Evolutionary conservation across 1,140 invertebrate species (phyloP), one percentile per base, ranked within the genome.

Genomic region (Conopomorpha cramerella): DNA sequence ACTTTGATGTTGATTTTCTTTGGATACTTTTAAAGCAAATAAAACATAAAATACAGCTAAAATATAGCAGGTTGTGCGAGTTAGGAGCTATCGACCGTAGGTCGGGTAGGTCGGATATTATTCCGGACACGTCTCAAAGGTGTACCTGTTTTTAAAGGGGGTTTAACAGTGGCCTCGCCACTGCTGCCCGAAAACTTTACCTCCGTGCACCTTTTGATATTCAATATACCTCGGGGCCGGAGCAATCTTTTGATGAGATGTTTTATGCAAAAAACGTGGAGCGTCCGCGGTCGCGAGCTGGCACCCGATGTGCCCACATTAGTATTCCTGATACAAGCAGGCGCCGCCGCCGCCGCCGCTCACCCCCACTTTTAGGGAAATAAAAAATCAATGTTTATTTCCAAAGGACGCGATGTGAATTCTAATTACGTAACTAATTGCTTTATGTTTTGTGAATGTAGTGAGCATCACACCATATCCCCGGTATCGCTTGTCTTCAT

Each of bases 361-460:
- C 57, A 45, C 57, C 55, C 51, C 46, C 53, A 68, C 45, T 62
- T 72, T 72, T 56, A 57, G 63, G 58, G 63, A 56, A 59, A 59
- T 60, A 74, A 76, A 72, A 74, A 76, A 76, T 76, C 71, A 76
- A 76, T 76, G 66, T 76, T 76, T 76, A 71, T 71, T 67, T 59
- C 51, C 55, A 35, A 43, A 31, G 55, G 49, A 70, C 59, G 64
- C 55, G 64, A 57, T 68, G 62, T 50, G 71, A 76, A 76, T 76
- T 55, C 56, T 70, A 67, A 76, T 76, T 64, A 65, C 41, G 59
- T 57, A 60, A 54, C 62, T 72, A 76, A 76, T 76, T 76, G 64
- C 59, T 55, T 61, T 57, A 51, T 58, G 47, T 67, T 64, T 59
- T 49, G 49, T 53, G 36, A 58, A 60, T 47, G 51, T 45, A n/a